A percentile compares a stretch with the other conserved stretches of the same genome.
phyloP scores from a whole-genome alignment of 2,888 invertebrate species.

The Drosophila crucigera region DNA sequence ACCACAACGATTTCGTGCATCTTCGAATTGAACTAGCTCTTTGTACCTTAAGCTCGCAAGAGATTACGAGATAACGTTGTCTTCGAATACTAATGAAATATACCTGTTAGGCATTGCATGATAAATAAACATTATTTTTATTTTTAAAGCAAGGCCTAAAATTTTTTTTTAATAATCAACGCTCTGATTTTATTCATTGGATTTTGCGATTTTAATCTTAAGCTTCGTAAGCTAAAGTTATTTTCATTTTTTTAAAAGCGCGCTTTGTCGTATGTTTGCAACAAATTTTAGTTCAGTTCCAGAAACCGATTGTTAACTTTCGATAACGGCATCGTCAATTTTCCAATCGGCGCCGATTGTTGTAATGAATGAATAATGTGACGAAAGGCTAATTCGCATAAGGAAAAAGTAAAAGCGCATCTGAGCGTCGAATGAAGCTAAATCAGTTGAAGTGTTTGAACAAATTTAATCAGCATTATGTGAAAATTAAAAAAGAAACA shows the following conservation, averaged over 20 bases:
- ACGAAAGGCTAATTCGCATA: slow-evolving; percentile 10
- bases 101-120: not conserved
- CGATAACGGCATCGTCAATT: not conserved
- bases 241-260: slow-evolving; percentile 1
- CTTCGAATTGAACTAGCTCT: slow-evolving; percentile 33
- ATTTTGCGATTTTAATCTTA: not conserved
- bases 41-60: slow-evolving; percentile 3
- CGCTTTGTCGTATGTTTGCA: not conserved
- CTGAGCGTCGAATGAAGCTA: not conserved
- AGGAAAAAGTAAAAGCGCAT: slow-evolving; percentile 25
- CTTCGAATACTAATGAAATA: not conserved
- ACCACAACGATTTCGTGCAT: slow-evolving; percentile 12
- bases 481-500: not conserved
- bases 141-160: not conserved
- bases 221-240: not conserved
- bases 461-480: not conserved
- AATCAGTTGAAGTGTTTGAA: slow-evolving; percentile 2
- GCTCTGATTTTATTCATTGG: not conserved
- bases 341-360: not conserved
- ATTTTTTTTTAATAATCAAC: not conserved
- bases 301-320: not conserved
- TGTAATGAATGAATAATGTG: slow-evolving; percentile 13
- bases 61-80: not conserved
- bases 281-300: not conserved
- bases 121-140: not conserved